Percentiles rank a stretch among this genome's conserved stretches.
phyloP scores from a whole-genome alignment of 2,113 vertebrate species.

The Trichechus manatus region DNA sequence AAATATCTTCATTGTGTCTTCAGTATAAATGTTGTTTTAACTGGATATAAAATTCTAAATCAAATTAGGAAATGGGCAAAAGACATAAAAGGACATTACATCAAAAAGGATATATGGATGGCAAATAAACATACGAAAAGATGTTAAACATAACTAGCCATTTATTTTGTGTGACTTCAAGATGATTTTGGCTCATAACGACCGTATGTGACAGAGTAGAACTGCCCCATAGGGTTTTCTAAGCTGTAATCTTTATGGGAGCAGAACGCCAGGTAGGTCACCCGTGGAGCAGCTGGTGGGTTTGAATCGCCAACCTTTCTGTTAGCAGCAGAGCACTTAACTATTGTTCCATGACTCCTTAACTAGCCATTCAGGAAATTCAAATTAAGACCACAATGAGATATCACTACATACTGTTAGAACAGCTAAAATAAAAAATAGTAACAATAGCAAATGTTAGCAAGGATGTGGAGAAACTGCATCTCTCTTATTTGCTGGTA shows the following conservation, averaged over 20 bases:
- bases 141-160: not conserved
- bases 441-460: not conserved
- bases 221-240: not conserved
- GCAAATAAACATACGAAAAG: not conserved
- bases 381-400: not conserved
- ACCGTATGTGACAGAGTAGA: not conserved
- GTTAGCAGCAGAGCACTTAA: not conserved
- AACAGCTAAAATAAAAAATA: not conserved
- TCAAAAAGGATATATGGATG: not conserved
- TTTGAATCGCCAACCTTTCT: not conserved
- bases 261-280: not conserved
- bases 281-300: not conserved
- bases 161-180: not conserved
- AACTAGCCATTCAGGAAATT: not conserved
- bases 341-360: not conserved
- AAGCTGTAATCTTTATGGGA: not conserved
- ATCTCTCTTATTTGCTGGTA: not conserved
- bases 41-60: not conserved
- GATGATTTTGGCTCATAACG: not conserved
- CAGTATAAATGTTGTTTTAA: not conserved
- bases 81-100: not conserved
- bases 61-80: slow-evolving; percentile 7
- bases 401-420: not conserved
- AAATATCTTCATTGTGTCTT: not conserved
- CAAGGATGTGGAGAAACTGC: not conserved